These are phyloP conservation scores for Zosterops japonicus DNA, from an alignment of 2,113 vertebrate species.

Conservation along the genomic window DNA sequence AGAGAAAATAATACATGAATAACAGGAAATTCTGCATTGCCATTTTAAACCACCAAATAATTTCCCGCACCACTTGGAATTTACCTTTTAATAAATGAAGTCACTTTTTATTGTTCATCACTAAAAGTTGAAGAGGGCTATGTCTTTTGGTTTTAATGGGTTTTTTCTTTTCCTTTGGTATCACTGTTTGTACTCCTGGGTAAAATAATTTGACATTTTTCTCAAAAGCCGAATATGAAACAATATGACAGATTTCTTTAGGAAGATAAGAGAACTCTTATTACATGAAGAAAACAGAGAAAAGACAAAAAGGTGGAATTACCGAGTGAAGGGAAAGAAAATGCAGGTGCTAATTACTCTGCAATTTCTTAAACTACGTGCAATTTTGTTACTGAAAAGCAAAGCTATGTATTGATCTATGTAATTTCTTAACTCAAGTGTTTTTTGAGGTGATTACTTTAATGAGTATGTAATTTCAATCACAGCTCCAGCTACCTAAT, in stretches of 20 bases:
- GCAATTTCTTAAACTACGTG: neutral
- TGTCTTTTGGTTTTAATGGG: rapidly evolving
- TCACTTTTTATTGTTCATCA: neutral
- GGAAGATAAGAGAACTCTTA: neutral
- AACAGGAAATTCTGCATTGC: neutral
- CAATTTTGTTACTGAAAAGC: neutral
- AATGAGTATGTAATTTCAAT: slow-evolving; percentile 26
- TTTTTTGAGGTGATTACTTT: slow-evolving; percentile 20
- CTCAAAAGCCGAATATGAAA: neutral
- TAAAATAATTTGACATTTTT: neutral
- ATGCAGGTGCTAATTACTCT: slow-evolving; percentile 10
- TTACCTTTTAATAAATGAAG: neutral
- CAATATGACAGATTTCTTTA: neutral
- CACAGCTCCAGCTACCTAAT: neutral
- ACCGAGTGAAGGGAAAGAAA: neutral
- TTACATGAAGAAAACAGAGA: neutral
- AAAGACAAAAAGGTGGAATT: neutral
- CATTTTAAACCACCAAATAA: neutral
- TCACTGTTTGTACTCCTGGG: neutral
- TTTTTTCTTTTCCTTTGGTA: neutral
- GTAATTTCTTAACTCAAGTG: slow-evolving; percentile 40
- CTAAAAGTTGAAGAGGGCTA: neutral
- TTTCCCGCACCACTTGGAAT: neutral
- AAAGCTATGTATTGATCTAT: neutral
- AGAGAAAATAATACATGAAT: slow-evolving; percentile 12